Conservation (phyloP, 2,797 vertebrate genomes). For the Pseudocheirus occidentalis region DNA sequence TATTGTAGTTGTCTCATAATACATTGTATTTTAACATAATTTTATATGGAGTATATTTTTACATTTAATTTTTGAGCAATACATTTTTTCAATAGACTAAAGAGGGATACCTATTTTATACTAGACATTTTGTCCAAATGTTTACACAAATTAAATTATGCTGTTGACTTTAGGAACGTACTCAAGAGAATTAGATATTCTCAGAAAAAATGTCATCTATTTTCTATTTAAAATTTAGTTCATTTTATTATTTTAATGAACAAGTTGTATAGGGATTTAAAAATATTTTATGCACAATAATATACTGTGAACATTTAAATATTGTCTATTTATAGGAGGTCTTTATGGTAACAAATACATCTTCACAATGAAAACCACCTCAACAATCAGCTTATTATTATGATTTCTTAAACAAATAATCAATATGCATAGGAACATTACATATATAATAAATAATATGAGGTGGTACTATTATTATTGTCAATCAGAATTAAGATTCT, state of each 20-base stretch:
- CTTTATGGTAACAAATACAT: background rate
- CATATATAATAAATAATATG: background rate
- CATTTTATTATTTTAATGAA: slow-evolving; percentile 31
- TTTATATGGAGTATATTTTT: slow-evolving; percentile 19
- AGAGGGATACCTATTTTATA: slow-evolving; percentile 7
- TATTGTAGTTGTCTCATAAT: too few species aligned
- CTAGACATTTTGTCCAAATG: slow-evolving; percentile 9
- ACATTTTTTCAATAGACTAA: slow-evolving; percentile 11
- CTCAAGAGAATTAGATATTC: slow-evolving; percentile 12
- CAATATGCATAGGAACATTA: background rate
- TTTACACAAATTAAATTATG: slow-evolving; percentile 39
- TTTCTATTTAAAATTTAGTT: slow-evolving; percentile 53
- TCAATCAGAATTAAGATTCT: background rate
- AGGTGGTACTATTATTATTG: background rate
- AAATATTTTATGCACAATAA: slow-evolving; percentile 11
- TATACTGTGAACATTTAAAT: background rate
- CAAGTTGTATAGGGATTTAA: background rate
- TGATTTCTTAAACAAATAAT: background rate
- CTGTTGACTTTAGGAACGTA: background rate
- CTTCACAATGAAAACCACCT: background rate
- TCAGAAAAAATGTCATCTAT: slow-evolving; percentile 5
- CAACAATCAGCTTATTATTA: background rate
- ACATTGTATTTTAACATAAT: background rate
- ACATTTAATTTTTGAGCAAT: background rate
- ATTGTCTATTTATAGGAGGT: background rate